Evolutionary conservation across 2,797 vertebrate genomes (phyloP), one percentile per base, ranked within the genome.

Genomic region (Coregonus suidteri): DNA sequence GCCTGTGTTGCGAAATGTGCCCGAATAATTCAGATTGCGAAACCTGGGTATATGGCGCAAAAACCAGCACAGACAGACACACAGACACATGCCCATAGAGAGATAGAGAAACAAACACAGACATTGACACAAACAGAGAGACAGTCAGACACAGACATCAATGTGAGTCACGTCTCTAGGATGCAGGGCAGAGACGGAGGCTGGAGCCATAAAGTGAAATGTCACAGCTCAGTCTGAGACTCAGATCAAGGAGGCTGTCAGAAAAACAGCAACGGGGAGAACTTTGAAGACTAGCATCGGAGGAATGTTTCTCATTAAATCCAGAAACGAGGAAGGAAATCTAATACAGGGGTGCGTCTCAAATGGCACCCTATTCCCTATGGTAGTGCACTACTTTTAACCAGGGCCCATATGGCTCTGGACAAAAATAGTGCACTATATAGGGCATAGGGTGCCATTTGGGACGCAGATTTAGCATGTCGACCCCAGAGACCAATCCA

Each of bases 201-300:
- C 78, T 25, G 59, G 47, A 82, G 35, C 53, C 77, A 80, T 87
- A 82, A 4, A 52, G 74, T 59, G 20, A 79, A 64, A 67, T 86
- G 81, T 83, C 79, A 92, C 90, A 90, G 90, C 80, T 77, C 79
- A 73, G n/a, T 70, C 16, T 75, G 88, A 84, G 88, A 81, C 81
- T 75, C 75, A 85, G 87, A 90, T 91, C 86, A 86, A 82, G 87
- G 82, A 75, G 68, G 85, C 83, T 83, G 86, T 90, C 87, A 88
- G 85, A 87, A 85, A 90, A 92, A 89, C 80, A 85, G 86, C 85
- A 86, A 75, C 75, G 15, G 65, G 75, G 80, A 78, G 79, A 82
- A 85, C 84, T 84, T 84, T 87, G 68, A 85, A 84, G 88, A 89
- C 47, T 13, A 86, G 88, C 83, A 82, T 89, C 88, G 79, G 82